phyloP scores from a whole-genome alignment of 2,888 invertebrate genomes.

The Cetonia aurata region DNA sequence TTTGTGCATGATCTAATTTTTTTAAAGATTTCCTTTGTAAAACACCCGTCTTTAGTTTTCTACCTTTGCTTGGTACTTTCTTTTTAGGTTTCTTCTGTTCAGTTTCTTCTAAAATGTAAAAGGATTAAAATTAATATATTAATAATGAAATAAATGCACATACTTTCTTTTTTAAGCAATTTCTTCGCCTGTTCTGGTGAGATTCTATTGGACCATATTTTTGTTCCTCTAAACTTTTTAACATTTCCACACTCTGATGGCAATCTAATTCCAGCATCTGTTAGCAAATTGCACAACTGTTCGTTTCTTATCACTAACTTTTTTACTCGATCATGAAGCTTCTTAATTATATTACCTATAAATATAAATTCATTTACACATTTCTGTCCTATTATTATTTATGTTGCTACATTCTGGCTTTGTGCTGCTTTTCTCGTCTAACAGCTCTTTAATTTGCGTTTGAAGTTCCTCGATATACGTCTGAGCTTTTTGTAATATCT shows the following conservation, averaged over 20 bases:
- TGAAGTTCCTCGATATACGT: slow-evolving; percentile 63
- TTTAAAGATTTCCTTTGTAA: slow-evolving; percentile 33
- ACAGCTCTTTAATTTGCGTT: slow-evolving; percentile 60
- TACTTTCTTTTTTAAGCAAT: slow-evolving; percentile 61
- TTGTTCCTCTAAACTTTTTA: slow-evolving; percentile 56
- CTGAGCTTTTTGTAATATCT: slow-evolving; percentile 65
- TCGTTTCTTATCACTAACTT: slow-evolving; percentile 64
- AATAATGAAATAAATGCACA: slow-evolving; percentile 42
- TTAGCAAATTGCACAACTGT: slow-evolving; percentile 62
- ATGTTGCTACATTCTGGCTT: slow-evolving; percentile 52
- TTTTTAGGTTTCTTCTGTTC: slow-evolving; percentile 38
- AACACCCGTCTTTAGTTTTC: slow-evolving; percentile 27
- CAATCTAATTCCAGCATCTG: slow-evolving; percentile 64
- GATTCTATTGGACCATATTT: slow-evolving; percentile 60
- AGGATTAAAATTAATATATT: slow-evolving; percentile 9
- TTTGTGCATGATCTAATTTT: slow-evolving; percentile 33
- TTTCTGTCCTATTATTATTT: slow-evolving; percentile 11
- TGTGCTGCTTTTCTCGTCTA: slow-evolving; percentile 51
- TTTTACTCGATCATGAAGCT: slow-evolving; percentile 62
- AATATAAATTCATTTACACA: slow-evolving; percentile 21
- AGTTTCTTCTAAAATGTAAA: slow-evolving; percentile 54
- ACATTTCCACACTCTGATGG: slow-evolving; percentile 60
- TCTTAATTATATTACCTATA: slow-evolving; percentile 61
- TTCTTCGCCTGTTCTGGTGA: slow-evolving; percentile 59
- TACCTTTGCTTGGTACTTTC: slow-evolving; percentile 23